These are phyloP conservation scores for Sesamia inferens DNA, from an alignment of 2,888 invertebrate species.

Conservation along the genomic window DNA sequence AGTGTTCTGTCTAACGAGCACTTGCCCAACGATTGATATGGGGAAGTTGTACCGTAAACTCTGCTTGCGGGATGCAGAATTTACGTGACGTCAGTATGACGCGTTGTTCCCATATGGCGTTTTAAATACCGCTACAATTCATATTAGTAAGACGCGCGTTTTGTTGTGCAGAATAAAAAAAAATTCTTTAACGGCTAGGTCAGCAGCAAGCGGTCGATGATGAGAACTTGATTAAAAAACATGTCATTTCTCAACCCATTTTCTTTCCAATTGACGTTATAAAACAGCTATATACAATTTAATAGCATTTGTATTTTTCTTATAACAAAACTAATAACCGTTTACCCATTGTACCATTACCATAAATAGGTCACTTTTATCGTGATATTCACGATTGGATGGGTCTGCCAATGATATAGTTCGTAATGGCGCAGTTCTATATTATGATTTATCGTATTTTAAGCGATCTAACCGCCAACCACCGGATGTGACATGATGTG, in stretches of 20 bases:
- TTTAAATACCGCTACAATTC: too few relatives aligned
- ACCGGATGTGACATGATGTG: constrained; percentile 40
- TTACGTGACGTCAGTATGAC: too few relatives aligned
- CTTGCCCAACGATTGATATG: too few relatives aligned
- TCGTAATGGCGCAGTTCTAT: constrained; percentile 20
- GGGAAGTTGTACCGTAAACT: too few relatives aligned
- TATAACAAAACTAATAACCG: constrained; percentile 30
- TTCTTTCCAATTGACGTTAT: background rate
- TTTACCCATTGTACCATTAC: constrained; percentile 16
- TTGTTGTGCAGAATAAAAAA: too few relatives aligned
- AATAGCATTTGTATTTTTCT: constrained; percentile 2
- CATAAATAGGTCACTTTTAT: constrained; percentile 45
- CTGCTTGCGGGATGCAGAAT: too few relatives aligned
- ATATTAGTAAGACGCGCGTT: too few relatives aligned
- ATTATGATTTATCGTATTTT: constrained; percentile 58
- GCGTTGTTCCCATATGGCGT: too few relatives aligned
- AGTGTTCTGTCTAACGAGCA: too few relatives aligned
- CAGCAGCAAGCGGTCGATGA: background rate
- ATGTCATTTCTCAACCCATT: background rate
- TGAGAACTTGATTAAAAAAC: background rate
- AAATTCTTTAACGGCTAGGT: too few relatives aligned
- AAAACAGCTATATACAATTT: background rate
- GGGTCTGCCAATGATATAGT: constrained; percentile 45
- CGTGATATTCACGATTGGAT: constrained; percentile 32
- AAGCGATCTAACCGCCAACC: constrained; percentile 33